A percentile compares a stretch with the other conserved stretches of the same genome.
These are phyloP conservation scores for Paragorgia papillata DNA, from an alignment of 92 coral and sea anemone species.

Conservation along the genomic window DNA sequence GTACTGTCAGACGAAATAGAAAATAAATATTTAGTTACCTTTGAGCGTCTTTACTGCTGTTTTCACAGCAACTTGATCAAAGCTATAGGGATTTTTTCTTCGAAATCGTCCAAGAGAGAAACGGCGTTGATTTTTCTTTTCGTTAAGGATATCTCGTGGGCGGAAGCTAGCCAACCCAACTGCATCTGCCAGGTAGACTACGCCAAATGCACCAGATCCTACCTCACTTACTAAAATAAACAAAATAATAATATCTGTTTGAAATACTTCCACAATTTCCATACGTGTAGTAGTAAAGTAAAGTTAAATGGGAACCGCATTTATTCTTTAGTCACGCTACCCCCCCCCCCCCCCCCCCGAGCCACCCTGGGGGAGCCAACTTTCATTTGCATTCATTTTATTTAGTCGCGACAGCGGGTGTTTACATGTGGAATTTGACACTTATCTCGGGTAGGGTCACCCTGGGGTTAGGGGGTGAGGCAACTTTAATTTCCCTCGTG, in stretches of 20 bases:
- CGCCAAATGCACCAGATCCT: slow-evolving; percentile 92
- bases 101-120: slow-evolving; percentile 70
- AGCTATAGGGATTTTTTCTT: slow-evolving; percentile 63
- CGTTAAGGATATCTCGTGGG: slow-evolving; percentile 74
- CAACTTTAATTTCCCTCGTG: too few relatives aligned
- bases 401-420: too few relatives aligned
- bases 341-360: too few relatives aligned
- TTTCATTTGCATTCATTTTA: too few relatives aligned
- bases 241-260: not conserved
- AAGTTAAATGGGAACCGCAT: too few relatives aligned
- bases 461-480: too few relatives aligned
- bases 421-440: too few relatives aligned
- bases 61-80: slow-evolving; percentile 66
- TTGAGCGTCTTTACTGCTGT: slow-evolving; percentile 87
- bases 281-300: not conserved
- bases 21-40: slow-evolving; percentile 51
- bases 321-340: too few relatives aligned
- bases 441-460: too few relatives aligned
- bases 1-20: not conserved
- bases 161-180: slow-evolving; percentile 82
- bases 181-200: slow-evolving; percentile 79
- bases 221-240: slow-evolving; percentile 61
- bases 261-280: not conserved
- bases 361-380: too few relatives aligned
- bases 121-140: slow-evolving; percentile 65